These are phyloP conservation scores for Falco naumanni DNA, from an alignment of 2,797 vertebrate species.

Conservation along the genomic window DNA sequence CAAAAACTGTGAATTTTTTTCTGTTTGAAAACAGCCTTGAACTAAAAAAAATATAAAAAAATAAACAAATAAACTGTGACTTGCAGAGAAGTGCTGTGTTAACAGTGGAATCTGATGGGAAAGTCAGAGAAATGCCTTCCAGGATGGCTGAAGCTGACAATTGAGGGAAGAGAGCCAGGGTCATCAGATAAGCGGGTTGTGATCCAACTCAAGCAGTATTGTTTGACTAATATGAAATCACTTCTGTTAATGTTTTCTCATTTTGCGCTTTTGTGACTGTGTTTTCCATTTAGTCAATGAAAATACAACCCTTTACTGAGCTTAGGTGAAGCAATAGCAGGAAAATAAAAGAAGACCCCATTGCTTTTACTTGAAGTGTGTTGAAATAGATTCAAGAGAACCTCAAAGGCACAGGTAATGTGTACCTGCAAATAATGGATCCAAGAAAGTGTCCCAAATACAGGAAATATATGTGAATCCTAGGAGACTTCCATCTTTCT, in stretches of 20 bases:
- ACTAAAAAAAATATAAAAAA: neutral
- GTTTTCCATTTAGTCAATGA: neutral
- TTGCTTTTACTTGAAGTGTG: neutral
- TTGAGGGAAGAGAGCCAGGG: neutral
- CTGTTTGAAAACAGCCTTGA: neutral
- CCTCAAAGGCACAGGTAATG: neutral
- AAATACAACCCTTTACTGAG: neutral
- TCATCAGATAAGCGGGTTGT: neutral
- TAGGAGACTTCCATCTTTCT: neutral
- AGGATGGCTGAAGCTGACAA: neutral
- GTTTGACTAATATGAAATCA: neutral
- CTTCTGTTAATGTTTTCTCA: neutral
- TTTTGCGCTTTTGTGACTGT: neutral
- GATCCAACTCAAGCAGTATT: neutral
- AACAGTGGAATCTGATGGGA: neutral
- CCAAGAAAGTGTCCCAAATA: neutral
- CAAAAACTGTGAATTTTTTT: neutral
- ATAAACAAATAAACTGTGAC: neutral
- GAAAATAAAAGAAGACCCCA: fast-evolving
- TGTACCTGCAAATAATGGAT: neutral
- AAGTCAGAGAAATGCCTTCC: neutral
- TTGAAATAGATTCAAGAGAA: neutral
- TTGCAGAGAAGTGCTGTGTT: neutral
- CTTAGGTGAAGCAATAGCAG: neutral
- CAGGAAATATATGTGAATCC: neutral